These are phyloP conservation scores for Amphimallon solstitiale DNA, from an alignment of 2,888 invertebrate genomes.

Conservation along the genomic window DNA sequence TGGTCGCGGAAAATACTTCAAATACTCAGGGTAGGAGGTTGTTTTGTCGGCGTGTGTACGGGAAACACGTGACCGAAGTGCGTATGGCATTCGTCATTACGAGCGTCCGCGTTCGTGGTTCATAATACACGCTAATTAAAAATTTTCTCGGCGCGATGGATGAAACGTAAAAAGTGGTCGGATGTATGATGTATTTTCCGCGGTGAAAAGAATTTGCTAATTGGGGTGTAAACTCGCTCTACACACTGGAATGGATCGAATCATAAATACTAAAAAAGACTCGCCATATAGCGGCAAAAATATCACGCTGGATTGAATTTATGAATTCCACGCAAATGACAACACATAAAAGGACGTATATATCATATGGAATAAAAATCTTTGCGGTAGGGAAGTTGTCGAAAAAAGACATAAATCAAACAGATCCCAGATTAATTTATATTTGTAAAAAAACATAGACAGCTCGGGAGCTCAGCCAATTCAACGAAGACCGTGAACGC, in stretches of 20 bases:
- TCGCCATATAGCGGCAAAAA: background rate
- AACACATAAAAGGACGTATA: no score
- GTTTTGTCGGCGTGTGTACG: constrained; percentile 19
- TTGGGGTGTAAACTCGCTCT: constrained; percentile 6
- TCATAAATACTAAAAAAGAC: background rate
- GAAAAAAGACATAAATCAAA: no score
- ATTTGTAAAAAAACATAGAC: no score
- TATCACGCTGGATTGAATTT: background rate
- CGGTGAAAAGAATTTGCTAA: constrained; percentile 17
- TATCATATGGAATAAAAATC: no score
- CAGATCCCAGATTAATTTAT: no score
- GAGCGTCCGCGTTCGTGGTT: background rate
- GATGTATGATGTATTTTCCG: background rate
- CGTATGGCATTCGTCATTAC: constrained; percentile 3
- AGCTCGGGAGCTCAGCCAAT: no score
- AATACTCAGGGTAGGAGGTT: background rate
- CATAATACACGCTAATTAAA: constrained; percentile 23
- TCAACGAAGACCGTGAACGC: no score
- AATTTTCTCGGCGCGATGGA: constrained; percentile 16
- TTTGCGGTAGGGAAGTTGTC: no score
- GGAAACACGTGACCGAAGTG: constrained; percentile 15
- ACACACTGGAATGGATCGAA: background rate
- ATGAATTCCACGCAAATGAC: background rate
- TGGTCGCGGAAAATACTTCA: constrained; percentile 16
- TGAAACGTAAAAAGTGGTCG: background rate